Evolutionary conservation across 1,140 invertebrate genomes (phyloP).

Genomic region (Mya arenaria): DNA sequence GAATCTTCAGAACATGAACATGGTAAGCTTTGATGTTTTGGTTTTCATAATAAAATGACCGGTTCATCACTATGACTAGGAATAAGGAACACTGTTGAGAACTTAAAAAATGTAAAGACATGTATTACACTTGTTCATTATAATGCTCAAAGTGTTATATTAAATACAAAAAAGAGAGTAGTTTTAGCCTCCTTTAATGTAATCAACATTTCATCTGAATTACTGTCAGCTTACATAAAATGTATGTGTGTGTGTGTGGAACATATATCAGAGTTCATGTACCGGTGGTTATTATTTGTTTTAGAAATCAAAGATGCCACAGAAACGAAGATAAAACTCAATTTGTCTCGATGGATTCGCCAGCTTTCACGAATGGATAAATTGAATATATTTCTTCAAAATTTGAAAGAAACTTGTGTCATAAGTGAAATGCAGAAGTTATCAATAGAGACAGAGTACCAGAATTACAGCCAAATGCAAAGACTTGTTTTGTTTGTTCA

Average conservation of each 20-base stretch:
- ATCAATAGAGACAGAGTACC: not conserved
- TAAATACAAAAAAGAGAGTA: not conserved
- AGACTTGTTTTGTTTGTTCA: not conserved
- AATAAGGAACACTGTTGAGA: not conserved
- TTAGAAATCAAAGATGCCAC: not conserved
- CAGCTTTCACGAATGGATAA: not conserved
- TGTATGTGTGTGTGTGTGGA: not conserved
- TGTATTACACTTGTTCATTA: not conserved
- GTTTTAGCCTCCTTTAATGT: not conserved
- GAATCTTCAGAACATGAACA: not conserved
- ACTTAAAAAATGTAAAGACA: not conserved
- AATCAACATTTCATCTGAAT: not conserved
- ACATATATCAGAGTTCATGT: not conserved
- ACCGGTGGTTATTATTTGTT: not conserved
- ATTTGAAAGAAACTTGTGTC: slow-evolving; percentile 1
- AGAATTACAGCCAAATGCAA: slow-evolving; percentile 16
- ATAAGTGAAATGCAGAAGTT: not conserved
- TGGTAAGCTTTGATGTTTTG: not conserved
- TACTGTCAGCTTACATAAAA: not conserved
- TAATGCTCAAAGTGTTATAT: not conserved
- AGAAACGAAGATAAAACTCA: not conserved
- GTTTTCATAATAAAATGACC: not conserved
- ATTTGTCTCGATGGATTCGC: not conserved
- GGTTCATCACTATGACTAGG: not conserved
- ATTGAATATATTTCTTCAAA: not conserved